These are phyloP conservation scores for Camptogramma bilineatum DNA, from an alignment of 2,888 invertebrate species.

Conservation along the genomic window DNA sequence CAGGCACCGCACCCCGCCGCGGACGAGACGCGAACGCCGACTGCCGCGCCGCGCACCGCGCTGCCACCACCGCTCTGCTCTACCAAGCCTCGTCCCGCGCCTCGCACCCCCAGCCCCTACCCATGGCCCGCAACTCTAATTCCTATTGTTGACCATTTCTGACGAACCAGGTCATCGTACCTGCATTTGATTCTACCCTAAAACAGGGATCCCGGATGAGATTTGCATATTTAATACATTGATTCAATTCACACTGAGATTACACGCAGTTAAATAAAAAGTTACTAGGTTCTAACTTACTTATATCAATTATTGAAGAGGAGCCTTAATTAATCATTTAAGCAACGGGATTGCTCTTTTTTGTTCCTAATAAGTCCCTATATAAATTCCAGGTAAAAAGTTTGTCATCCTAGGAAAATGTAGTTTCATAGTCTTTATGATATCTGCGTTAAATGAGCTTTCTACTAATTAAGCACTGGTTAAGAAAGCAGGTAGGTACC, in stretches of 20 bases:
- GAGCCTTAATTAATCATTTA: slow-evolving; percentile 49
- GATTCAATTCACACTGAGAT: slow-evolving; percentile 64
- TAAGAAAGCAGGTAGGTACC: too few relatives aligned
- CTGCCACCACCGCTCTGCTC: slow-evolving; percentile 37
- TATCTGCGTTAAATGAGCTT: too few relatives aligned
- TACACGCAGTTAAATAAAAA: slow-evolving; percentile 68
- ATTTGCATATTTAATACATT: slow-evolving; percentile 73
- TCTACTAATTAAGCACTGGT: too few relatives aligned
- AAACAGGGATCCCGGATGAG: slow-evolving; percentile 61
- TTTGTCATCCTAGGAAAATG: too few relatives aligned
- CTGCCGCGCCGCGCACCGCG: slow-evolving; percentile 50
- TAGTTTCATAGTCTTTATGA: too few relatives aligned
- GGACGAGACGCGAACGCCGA: slow-evolving; percentile 51
- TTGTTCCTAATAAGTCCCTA: neutral
- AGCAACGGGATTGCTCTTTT: slow-evolving; percentile 42
- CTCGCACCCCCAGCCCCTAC: slow-evolving; percentile 47
- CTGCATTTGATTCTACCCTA: slow-evolving; percentile 70
- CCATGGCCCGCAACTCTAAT: slow-evolving; percentile 54
- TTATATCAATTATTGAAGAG: slow-evolving; percentile 63
- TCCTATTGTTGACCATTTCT: slow-evolving; percentile 79
- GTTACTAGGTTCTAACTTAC: slow-evolving; percentile 63
- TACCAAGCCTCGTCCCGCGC: slow-evolving; percentile 48
- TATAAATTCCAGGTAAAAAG: neutral
- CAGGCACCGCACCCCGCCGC: slow-evolving; percentile 49
- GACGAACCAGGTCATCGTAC: slow-evolving; percentile 79